Base-by-base conservation (phyloP, 2,113 vertebrate species). In the Ammodytes dubius region DNA sequence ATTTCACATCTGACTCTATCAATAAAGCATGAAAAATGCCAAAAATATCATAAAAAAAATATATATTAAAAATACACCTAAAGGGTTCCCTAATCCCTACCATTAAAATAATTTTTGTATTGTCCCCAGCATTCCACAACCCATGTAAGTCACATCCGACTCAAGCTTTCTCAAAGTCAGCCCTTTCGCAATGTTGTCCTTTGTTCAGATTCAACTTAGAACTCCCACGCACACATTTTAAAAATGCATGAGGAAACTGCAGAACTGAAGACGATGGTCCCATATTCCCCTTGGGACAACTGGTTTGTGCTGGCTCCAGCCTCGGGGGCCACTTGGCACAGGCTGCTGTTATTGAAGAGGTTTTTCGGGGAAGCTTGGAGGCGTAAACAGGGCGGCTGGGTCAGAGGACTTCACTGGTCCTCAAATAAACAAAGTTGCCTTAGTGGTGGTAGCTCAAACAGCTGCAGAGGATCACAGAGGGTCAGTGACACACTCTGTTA, bases 351-450 rank as follows among this genome's bases (percentile, higher is more conserved):
- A 84, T 61, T 70, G 65, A 87, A 81, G 73, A 86, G 64, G 56
- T 87, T 27, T 27, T 27, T 27, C 65, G 61, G 59, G 87, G 83
- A 89, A 88, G 76, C 58, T 78, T 4, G 4, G 50, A 71, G 89
- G 82, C 67, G 61, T 88, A 89, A 92, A 92, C 86, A 83, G 61
- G 69, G 58, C 37, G 14, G 65, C 12, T 56, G 64, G 77, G 85
- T 83, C 83, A 86, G 13, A 75, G 61, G 75, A 61, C 85, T 78
- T 40, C 37, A 70, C 81, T 49, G 69, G 49, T 70, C 79, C 13
- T 52, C 73, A 83, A 78, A 81, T 72, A 88, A 86, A 87, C 89
- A 88, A 66, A 37, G 45, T 37, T 74, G 60, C 46, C 72, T 82
- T 45, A 40, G 68, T 47, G 50, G 75, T 35, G 40, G 71, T 53